Conservation (phyloP, 2,888 invertebrate species). For the Diaprepes abbreviatus region DNA sequence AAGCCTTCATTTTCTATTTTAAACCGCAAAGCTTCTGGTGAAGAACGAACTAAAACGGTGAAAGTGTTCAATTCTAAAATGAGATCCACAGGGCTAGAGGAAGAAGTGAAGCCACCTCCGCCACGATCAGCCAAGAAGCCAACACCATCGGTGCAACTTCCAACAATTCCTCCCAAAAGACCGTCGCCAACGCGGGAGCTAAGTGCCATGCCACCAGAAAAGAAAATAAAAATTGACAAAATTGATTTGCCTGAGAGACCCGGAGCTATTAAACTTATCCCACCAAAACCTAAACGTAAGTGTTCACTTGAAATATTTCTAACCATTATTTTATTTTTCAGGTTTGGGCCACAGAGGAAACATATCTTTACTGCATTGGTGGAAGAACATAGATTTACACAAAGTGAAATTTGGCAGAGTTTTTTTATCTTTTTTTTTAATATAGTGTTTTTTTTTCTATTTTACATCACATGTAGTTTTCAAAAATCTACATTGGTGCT, state of each 20-base stretch:
- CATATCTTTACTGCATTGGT: slow-evolving; percentile 35
- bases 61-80: slow-evolving; percentile 93
- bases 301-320: slow-evolving; percentile 61
- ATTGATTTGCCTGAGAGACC: slow-evolving; percentile 76
- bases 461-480: slow-evolving; percentile 27
- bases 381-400: slow-evolving; percentile 51
- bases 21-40: slow-evolving; percentile 78
- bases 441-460: slow-evolving; percentile 45
- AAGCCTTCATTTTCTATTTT: slow-evolving; percentile 88
- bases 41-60: slow-evolving; percentile 87
- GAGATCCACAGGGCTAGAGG: slow-evolving; percentile 90
- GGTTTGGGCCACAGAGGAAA: slow-evolving; percentile 52
- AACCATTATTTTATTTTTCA: slow-evolving; percentile 58
- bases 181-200: slow-evolving; percentile 63
- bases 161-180: slow-evolving; percentile 64
- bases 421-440: slow-evolving; percentile 52
- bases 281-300: slow-evolving; percentile 94
- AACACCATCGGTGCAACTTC: slow-evolving; percentile 66
- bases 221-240: slow-evolving; percentile 78
- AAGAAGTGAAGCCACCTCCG: slow-evolving; percentile 89
- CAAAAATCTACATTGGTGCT: not conserved
- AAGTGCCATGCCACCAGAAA: slow-evolving; percentile 75
- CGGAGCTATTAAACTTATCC: slow-evolving; percentile 87
- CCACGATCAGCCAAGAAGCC: slow-evolving; percentile 78
- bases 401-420: slow-evolving; percentile 52